Percentiles rank a stretch among this genome's conserved stretches.
Conservation (phyloP, 2,797 vertebrate genomes). For the Balearica regulorum region DNA sequence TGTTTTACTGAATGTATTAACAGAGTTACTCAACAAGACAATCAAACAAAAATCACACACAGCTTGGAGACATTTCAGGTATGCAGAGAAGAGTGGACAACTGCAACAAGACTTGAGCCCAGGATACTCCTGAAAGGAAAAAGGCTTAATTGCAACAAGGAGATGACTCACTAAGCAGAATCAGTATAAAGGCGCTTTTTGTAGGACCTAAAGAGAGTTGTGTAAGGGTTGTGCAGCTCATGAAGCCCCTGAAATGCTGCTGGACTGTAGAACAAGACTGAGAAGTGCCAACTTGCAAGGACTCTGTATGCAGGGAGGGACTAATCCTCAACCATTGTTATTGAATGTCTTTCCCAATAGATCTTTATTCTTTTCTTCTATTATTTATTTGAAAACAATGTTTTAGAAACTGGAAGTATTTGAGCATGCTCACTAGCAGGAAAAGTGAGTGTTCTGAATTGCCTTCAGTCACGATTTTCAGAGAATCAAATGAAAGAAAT, state of each 20-base stretch:
- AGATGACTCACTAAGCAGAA: not conserved
- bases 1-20: not conserved
- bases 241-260: not conserved
- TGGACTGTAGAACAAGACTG: not conserved
- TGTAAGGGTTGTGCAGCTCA: not conserved
- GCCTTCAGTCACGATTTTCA: not conserved
- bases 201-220: not conserved
- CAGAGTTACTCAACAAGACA: not conserved
- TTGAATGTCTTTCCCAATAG: not conserved
- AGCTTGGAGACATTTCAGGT: not conserved
- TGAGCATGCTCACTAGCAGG: not conserved
- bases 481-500: not conserved
- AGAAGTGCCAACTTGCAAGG: not conserved
- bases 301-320: not conserved
- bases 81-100: not conserved
- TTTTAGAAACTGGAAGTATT: not conserved
- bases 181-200: not conserved
- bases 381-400: not conserved
- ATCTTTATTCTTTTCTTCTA: not conserved
- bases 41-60: not conserved
- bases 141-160: not conserved
- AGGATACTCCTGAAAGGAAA: not conserved
- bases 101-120: not conserved
- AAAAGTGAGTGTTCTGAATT: not conserved
- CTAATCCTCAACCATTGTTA: not conserved